Evolutionary conservation across 2,888 invertebrate species (phyloP).

Genomic region (Frankliniella fusca): DNA sequence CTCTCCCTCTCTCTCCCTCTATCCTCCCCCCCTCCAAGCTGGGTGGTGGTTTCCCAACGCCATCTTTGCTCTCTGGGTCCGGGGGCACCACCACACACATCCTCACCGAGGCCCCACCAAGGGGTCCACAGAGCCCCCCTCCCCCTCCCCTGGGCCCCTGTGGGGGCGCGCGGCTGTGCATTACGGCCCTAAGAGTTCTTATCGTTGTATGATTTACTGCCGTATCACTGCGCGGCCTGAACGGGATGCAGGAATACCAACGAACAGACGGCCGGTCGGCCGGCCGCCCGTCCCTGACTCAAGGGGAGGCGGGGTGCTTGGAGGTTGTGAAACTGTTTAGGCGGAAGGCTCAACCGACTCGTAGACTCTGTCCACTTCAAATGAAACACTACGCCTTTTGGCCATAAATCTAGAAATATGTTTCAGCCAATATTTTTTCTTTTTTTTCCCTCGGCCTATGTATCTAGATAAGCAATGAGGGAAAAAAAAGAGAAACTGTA

Average conservation of each 20-base stretch:
- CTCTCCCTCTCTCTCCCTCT: not conserved
- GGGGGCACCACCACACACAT: not conserved
- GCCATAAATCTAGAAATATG: no score
- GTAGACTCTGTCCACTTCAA: no score
- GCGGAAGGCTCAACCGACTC: no score
- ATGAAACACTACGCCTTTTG: no score
- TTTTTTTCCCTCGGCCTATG: no score
- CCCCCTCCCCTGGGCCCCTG: not conserved
- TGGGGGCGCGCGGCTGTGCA: not conserved
- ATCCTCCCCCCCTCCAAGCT: not conserved
- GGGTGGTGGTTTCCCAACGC: not conserved
- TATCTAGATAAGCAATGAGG: not conserved
- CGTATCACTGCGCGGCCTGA: not conserved
- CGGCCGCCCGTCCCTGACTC: no score
- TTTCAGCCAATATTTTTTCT: no score
- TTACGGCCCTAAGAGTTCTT: not conserved
- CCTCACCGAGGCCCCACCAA: not conserved
- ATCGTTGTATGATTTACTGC: constrained; percentile 16
- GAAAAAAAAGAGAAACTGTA: not conserved
- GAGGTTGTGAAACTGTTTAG: no score
- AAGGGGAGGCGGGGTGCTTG: no score
- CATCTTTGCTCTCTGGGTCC: not conserved
- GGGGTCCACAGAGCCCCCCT: no score
- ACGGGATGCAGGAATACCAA: not conserved
- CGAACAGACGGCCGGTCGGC: no score